Percentiles rank a stretch among this genome's conserved stretches.
These are phyloP conservation scores for Epinephelus fuscoguttatus DNA, from an alignment of 2,113 vertebrate species.

Conservation along the genomic window DNA sequence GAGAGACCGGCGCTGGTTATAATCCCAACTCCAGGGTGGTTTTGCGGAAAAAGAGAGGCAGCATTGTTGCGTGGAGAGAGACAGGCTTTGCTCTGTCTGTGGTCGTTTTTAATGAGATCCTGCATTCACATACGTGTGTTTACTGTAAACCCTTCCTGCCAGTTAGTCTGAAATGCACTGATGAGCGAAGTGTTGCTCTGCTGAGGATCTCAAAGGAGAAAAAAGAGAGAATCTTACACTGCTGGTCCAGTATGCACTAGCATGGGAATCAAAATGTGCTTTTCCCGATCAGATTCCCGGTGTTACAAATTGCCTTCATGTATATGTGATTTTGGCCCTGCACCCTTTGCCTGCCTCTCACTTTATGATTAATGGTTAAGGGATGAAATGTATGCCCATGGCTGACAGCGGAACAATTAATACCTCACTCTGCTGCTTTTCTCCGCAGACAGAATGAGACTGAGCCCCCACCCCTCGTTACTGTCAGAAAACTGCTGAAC, in stretches of 20 bases:
- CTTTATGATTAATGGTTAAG: constrained; percentile 63
- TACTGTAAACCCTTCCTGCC: constrained; percentile 47
- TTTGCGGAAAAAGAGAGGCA: constrained; percentile 46
- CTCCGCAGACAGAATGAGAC: constrained; percentile 42
- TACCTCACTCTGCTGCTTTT: constrained; percentile 34
- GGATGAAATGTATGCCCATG: constrained; percentile 43
- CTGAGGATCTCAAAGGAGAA: constrained; percentile 3
- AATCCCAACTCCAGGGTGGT: constrained; percentile 48
- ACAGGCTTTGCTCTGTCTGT: constrained; percentile 43
- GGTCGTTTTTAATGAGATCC: constrained; percentile 51
- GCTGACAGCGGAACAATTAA: constrained; percentile 66
- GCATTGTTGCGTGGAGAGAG: constrained; percentile 56
- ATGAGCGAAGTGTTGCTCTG: constrained; percentile 17
- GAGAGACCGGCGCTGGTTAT: constrained; percentile 43
- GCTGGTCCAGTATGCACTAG: background rate
- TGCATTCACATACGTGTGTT: constrained; percentile 32
- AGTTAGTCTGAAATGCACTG: constrained; percentile 42
- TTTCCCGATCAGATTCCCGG: constrained; percentile 40
- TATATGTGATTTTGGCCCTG: constrained; percentile 57
- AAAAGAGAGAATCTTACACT: background rate
- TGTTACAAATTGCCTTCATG: constrained; percentile 42
- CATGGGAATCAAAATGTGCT: background rate
- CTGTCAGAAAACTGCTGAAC: constrained; percentile 52
- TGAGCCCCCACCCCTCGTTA: background rate
- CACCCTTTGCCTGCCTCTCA: constrained; percentile 26